phyloP scores from a whole-genome alignment of 2,113 vertebrate species.

The Corythornis madagascariensis region DNA sequence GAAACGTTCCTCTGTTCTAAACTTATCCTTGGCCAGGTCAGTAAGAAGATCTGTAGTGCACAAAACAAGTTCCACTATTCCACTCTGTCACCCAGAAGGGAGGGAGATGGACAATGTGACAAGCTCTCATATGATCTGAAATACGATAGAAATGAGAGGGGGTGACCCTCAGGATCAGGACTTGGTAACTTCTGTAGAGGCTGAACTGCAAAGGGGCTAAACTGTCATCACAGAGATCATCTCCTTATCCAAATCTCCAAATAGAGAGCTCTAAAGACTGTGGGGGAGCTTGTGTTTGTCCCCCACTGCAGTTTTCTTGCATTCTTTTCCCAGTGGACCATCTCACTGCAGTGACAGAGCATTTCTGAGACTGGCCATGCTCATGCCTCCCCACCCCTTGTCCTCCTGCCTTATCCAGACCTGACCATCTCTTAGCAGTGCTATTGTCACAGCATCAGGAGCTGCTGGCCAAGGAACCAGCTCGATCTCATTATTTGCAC shows the following conservation, averaged over 20 bases:
- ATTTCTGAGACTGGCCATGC: not conserved
- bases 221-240: not conserved
- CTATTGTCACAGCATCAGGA: not conserved
- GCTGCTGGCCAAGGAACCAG: conserved; percentile 29
- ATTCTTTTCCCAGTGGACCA: not conserved
- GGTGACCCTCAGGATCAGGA: not conserved
- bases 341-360: not conserved
- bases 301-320: not conserved
- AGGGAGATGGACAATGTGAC: not conserved
- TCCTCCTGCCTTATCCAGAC: not conserved
- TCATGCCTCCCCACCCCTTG: not conserved
- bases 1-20: not conserved
- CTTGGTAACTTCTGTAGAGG: not conserved
- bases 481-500: not conserved
- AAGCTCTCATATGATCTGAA: not conserved
- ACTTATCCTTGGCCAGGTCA: not conserved
- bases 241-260: not conserved
- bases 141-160: not conserved
- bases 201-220: not conserved
- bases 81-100: rapidly evolving
- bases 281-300: not conserved
- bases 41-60: not conserved
- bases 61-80: not conserved
- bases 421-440: not conserved
- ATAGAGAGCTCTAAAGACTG: not conserved